Percentiles rank a stretch among this genome's conserved stretches.
phyloP scores from a whole-genome alignment of 2,888 invertebrate species.

The Bruchidius siliquastri region DNA sequence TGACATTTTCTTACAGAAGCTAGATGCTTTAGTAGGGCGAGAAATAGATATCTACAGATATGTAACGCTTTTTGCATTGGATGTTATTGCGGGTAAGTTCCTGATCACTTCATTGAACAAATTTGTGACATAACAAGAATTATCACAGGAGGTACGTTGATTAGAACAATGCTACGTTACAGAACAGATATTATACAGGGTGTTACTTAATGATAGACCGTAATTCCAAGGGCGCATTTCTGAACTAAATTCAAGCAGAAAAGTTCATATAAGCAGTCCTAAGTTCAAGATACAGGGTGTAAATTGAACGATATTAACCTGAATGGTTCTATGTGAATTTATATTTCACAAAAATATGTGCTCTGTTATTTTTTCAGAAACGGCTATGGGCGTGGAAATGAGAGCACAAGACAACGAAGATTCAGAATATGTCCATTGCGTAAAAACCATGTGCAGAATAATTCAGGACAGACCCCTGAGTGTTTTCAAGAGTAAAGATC shows the following conservation, averaged over 20 bases:
- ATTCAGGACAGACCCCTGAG: not conserved
- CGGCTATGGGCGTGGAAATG: conserved; percentile 2
- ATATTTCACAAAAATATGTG: no score
- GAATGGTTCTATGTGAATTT: no score
- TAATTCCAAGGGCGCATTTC: no score
- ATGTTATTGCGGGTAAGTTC: not conserved
- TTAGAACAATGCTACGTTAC: no score
- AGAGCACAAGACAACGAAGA: conserved; percentile 1
- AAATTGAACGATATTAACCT: no score
- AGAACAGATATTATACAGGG: no score
- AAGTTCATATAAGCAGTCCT: no score
- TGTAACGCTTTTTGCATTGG: not conserved
- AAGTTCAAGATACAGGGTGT: no score
- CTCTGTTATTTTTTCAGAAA: conserved; percentile 6
- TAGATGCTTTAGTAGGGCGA: conserved; percentile 34
- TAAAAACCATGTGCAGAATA: conserved; percentile 5
- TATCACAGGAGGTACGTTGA: not conserved
- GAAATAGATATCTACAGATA: conserved; percentile 1
- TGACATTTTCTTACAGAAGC: conserved; percentile 53
- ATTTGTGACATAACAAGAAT: no score
- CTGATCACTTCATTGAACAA: no score
- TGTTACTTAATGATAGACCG: no score
- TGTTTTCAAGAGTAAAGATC: conserved; percentile 39
- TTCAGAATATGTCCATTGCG: not conserved
- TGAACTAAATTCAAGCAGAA: no score